A percentile compares a stretch with the other conserved stretches of the same genome.
phyloP scores from a whole-genome alignment of 1,140 invertebrate genomes.

The Drosophila quadrilineata region DNA sequence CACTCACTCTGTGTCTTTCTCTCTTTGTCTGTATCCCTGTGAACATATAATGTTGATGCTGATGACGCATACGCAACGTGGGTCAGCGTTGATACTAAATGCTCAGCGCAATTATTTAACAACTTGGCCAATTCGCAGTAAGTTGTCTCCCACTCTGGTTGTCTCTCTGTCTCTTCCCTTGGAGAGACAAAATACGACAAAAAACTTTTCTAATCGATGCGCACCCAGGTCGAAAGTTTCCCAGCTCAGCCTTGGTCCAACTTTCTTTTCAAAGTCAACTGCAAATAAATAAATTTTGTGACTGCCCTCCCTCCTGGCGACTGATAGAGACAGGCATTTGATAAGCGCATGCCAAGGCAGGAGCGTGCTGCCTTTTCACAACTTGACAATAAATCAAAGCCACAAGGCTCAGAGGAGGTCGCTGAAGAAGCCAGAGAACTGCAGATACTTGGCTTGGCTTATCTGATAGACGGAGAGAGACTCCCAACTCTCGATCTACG shows the following conservation, averaged over 20 bases:
- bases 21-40: too few relatives aligned
- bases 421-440: background rate
- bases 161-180: slow-evolving; percentile 1
- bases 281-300: slow-evolving; percentile 74
- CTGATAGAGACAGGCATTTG: too few relatives aligned
- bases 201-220: slow-evolving; percentile 78
- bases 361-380: slow-evolving; percentile 64
- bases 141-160: background rate
- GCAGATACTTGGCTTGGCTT: slow-evolving; percentile 42
- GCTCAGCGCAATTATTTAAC: slow-evolving; percentile 75
- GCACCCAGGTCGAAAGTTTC: slow-evolving; percentile 72
- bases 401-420: slow-evolving; percentile 1
- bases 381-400: slow-evolving; percentile 76
- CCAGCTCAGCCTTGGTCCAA: slow-evolving; percentile 45
- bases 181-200: slow-evolving; percentile 65
- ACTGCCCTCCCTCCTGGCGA: slow-evolving; percentile 10
- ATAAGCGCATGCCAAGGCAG: slow-evolving; percentile 52
- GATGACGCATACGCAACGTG: slow-evolving; percentile 58
- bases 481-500: background rate
- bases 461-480: slow-evolving; percentile 48
- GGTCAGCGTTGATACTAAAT: slow-evolving; percentile 45
- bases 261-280: slow-evolving; percentile 78
- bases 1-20: too few relatives aligned
- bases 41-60: background rate
- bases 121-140: slow-evolving; percentile 65